These are phyloP conservation scores for Ciconia stormi DNA, from an alignment of 2,113 vertebrate genomes.

Conservation along the genomic window DNA sequence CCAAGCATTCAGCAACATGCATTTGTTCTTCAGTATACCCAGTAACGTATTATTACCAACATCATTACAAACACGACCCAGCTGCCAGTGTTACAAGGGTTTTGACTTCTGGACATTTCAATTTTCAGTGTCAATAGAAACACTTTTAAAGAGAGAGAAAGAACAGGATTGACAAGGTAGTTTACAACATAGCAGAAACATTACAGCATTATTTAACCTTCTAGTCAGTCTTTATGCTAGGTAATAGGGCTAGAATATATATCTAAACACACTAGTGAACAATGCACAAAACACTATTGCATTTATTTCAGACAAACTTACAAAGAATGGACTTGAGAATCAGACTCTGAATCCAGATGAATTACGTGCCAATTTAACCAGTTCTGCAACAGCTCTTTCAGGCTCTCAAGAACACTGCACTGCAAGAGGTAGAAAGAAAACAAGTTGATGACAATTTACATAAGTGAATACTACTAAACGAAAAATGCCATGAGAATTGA, in stretches of 20 bases:
- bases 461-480: background rate
- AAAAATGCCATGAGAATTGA: background rate
- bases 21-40: background rate
- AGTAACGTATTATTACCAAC: background rate
- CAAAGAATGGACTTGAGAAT: background rate
- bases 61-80: background rate
- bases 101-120: background rate
- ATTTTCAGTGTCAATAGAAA: background rate
- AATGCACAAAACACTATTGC: background rate
- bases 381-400: conserved; percentile 87
- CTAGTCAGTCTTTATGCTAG: background rate
- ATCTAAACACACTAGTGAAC: background rate
- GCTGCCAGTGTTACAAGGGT: background rate
- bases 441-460: background rate
- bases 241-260: background rate
- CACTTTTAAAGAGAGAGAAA: background rate
- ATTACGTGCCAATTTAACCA: conserved; percentile 85
- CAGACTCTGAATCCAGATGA: conserved; percentile 68
- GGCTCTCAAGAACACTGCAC: conserved; percentile 87
- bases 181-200: background rate
- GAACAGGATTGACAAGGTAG: background rate
- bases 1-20: background rate
- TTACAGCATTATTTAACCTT: background rate
- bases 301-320: conserved; percentile 59
- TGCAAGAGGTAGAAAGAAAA: conserved; percentile 53